These are phyloP conservation scores for Aphidius gifuensis DNA, from an alignment of 1,140 invertebrate genomes.

Conservation along the genomic window DNA sequence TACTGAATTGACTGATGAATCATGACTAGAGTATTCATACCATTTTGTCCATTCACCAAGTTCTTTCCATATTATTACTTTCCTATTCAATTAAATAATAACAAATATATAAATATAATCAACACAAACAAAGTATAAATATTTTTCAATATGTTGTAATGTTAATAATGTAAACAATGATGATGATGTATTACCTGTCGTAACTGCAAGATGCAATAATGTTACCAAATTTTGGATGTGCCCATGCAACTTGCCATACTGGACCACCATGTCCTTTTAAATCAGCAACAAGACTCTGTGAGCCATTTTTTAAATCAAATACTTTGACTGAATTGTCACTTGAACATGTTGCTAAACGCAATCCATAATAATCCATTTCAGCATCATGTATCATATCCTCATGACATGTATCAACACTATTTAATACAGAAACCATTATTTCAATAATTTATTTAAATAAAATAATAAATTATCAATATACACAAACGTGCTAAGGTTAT, in stretches of 20 bases:
- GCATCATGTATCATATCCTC: constrained; percentile 99
- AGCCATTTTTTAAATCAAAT: constrained; percentile 91
- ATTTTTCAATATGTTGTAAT: no score
- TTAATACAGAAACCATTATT: constrained; percentile 85
- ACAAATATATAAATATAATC: constrained; percentile 2
- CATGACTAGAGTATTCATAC: constrained; percentile 90
- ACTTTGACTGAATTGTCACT: constrained; percentile 96
- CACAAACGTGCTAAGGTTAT: no score
- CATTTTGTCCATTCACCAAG: constrained; percentile 87
- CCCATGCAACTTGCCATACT: constrained; percentile 98
- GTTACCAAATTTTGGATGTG: constrained; percentile 94
- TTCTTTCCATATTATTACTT: constrained; percentile 98
- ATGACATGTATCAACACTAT: constrained; percentile 94
- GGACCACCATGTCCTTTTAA: constrained; percentile 95
- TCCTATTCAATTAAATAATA: constrained; percentile 46
- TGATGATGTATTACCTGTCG: constrained; percentile 59
- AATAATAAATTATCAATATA: no score
- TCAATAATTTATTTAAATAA: no score
- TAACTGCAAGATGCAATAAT: constrained; percentile 95
- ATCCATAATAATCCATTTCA: constrained; percentile 96
- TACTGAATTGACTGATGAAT: constrained; percentile 97
- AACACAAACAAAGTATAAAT: no score
- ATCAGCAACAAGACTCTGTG: constrained; percentile 84
- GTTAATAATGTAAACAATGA: no score
- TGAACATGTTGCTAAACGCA: constrained; percentile 94